Evolutionary conservation across 2,113 vertebrate species (phyloP), one percentile per base, ranked within the genome.

Genomic region (Tylochromis polylepis): DNA sequence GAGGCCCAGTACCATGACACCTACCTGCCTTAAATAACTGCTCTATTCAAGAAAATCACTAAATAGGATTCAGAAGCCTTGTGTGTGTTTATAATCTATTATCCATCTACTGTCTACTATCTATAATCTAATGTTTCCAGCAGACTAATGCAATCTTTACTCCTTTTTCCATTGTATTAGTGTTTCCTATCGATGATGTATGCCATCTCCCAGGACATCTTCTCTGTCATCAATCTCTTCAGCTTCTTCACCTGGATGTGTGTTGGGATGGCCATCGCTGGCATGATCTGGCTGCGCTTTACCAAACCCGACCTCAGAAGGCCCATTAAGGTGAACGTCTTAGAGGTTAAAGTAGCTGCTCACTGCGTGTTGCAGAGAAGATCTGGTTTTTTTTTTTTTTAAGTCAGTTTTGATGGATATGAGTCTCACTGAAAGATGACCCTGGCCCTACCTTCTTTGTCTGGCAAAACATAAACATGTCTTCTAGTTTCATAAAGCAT

Each of bases 231-330:
- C 90, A 96, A 96, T 38, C 95, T 96, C 67, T 96, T 96, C 92
- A 96, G 95, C 88, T 96, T 96, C 91, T 96, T 96, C 91, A 96
- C 95, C 57, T 96, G 95, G 96, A 91, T 96, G 12, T 96, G 95
- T 34, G 95, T 96, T 3, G 95, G 95, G 1, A 94, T 96, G 95
- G 95, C 95, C 70, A 96, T 96, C 1, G 93, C 90, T 2, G 96
- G 95, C 31, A 82, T 96, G 96, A 51, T 96, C 18, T 96, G 95
- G 95, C 92, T 96, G 65, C 95, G 95, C 20, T 53, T 95, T 60
- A 94, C 84, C 49, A 95, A 96, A 77, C 95, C 96, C 0, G 78
- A 96, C 7, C 93, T 95, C 78, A 80, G 81, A 60, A 92, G 95
- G 84, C 96, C 95, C 22, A 96, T 96, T 67, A 96, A 96, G 95